phyloP scores from a whole-genome alignment of 37 sponge, comb jelly and placozoan species.

The Theonella swinhoei region DNA sequence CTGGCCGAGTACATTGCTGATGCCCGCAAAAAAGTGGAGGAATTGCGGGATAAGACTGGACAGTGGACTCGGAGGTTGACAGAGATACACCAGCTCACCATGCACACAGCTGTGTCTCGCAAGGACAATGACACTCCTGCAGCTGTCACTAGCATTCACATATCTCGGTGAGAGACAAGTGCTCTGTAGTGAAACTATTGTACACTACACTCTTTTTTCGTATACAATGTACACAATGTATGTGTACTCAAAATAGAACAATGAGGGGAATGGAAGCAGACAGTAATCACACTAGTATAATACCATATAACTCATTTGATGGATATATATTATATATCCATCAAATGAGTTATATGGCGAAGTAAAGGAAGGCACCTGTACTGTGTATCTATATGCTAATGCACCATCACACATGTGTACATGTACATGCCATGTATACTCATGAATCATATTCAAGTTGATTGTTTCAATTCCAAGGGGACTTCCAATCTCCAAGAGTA shows the following conservation, averaged over 20 bases:
- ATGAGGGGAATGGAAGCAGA: too few species aligned
- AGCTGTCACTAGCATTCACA: slow-evolving; percentile 65
- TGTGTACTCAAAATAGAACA: too few species aligned
- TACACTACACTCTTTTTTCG: background rate
- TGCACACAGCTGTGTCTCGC: slow-evolving; percentile 82
- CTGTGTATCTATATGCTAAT: background rate
- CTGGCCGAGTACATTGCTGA: slow-evolving; percentile 22
- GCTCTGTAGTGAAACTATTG: background rate
- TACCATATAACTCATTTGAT: too few species aligned
- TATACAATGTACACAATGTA: background rate
- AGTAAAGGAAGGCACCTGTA: too few species aligned
- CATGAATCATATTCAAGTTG: background rate
- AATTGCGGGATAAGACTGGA: slow-evolving; percentile 32
- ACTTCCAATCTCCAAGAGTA: too few species aligned
- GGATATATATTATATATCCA: too few species aligned
- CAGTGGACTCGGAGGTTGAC: slow-evolving; percentile 62
- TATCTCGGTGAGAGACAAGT: slow-evolving; percentile 66
- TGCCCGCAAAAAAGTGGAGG: slow-evolving; percentile 17
- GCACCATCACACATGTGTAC: too few species aligned
- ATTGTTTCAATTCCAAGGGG: slow-evolving; percentile 15
- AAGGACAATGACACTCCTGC: slow-evolving; percentile 85
- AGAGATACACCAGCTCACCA: slow-evolving; percentile 66
- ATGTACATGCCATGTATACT: too few species aligned
- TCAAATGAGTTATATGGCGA: too few species aligned
- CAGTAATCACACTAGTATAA: too few species aligned